Percentiles rank a stretch among this genome's conserved stretches.
Evolutionary conservation across 1,140 invertebrate genomes (phyloP).

Genomic region (Drosophila nebulosa): DNA sequence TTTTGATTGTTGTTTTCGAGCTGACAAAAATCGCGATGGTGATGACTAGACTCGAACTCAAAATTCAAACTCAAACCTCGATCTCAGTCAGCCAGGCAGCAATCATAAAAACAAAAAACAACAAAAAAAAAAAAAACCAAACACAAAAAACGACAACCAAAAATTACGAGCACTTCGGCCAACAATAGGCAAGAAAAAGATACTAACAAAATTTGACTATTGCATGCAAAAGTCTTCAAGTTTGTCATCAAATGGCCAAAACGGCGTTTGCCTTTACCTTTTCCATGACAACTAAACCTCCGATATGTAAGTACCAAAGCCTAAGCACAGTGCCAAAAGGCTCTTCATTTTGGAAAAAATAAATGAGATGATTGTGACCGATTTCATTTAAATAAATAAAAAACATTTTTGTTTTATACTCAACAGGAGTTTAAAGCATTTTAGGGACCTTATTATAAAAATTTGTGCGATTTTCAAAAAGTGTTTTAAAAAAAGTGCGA

Average conservation of each 20-base stretch:
- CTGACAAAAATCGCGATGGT: slow-evolving; percentile 47
- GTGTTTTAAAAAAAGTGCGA: no score
- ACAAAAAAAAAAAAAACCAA: no score
- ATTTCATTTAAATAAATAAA: no score
- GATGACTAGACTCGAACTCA: slow-evolving; percentile 52
- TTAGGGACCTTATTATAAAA: no score
- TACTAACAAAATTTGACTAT: slow-evolving; percentile 28
- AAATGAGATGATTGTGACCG: no score
- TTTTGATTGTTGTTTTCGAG: slow-evolving; percentile 74
- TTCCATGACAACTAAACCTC: slow-evolving; percentile 16
- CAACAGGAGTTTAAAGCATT: no score
- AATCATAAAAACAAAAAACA: slow-evolving; percentile 58
- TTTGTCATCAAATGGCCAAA: slow-evolving; percentile 77
- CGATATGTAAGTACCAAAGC: not conserved
- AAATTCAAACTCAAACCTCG: not conserved
- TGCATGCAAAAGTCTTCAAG: slow-evolving; percentile 70
- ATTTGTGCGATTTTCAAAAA: no score
- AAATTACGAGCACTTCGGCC: slow-evolving; percentile 39
- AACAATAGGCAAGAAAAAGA: slow-evolving; percentile 43
- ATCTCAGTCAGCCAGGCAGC: slow-evolving; percentile 41
- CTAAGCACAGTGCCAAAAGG: slow-evolving; percentile 30
- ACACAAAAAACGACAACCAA: slow-evolving; percentile 21
- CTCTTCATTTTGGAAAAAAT: not conserved
- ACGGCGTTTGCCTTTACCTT: slow-evolving; percentile 51
- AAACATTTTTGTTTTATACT: no score